Percentiles rank a stretch among this genome's conserved stretches.
Conservation (phyloP, 2,797 vertebrate species). For the Caiman crocodilus region DNA sequence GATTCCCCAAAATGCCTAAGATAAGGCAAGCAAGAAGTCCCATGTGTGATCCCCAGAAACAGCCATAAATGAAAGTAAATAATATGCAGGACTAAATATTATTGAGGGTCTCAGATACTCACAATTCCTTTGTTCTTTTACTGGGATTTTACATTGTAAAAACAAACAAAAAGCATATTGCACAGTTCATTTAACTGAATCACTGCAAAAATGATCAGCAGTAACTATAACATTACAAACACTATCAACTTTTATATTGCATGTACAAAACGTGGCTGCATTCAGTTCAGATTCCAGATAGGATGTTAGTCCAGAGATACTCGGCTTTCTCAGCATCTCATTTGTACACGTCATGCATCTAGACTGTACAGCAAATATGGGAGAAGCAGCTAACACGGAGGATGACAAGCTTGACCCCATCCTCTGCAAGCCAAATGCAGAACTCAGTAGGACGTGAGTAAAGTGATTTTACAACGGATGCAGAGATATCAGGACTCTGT, state of each 20-base stretch:
- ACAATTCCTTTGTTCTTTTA: background rate
- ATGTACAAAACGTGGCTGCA: background rate
- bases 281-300: background rate
- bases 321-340: background rate
- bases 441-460: background rate
- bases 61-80: background rate
- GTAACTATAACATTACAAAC: background rate
- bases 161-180: background rate
- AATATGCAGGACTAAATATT: background rate
- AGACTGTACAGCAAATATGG: background rate
- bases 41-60: background rate
- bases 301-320: background rate
- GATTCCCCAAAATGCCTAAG: background rate
- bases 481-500: background rate
- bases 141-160: background rate
- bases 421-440: background rate
- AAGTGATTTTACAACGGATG: background rate
- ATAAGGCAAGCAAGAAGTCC: background rate
- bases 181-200: background rate
- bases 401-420: background rate
- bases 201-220: background rate
- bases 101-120: background rate
- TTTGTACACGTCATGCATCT: background rate
- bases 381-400: background rate
- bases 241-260: background rate